Evolutionary conservation across 2,888 invertebrate species (phyloP).

Genomic region (Bibio marci): DNA sequence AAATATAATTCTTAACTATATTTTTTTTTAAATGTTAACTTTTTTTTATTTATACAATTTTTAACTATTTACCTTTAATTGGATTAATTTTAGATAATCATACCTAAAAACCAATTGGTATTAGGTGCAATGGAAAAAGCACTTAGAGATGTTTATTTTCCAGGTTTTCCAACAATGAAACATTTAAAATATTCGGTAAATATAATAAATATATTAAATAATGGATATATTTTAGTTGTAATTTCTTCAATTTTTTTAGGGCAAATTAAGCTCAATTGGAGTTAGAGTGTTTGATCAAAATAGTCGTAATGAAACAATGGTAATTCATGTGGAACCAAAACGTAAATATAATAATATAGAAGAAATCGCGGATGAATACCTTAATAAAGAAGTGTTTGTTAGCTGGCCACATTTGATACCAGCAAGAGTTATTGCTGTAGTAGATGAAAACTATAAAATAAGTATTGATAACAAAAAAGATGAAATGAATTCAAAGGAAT

Average conservation of each 20-base stretch:
- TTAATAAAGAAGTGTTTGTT: conserved; percentile 63
- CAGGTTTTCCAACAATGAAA: conserved; percentile 85
- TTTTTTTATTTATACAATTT: too few species aligned
- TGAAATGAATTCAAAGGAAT: background rate
- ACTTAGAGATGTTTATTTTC: conserved; percentile 51
- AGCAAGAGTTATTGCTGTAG: conserved; percentile 42
- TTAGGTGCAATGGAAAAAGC: conserved; percentile 57
- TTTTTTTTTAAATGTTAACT: too few species aligned
- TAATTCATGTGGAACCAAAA: conserved; percentile 43
- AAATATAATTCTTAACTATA: too few species aligned
- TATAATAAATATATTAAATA: conserved; percentile 12
- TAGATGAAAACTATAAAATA: conserved; percentile 11
- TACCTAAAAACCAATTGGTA: conserved; percentile 38
- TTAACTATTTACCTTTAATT: too few species aligned
- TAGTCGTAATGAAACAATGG: conserved; percentile 67
- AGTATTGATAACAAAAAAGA: background rate
- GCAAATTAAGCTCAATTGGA: conserved; percentile 41
- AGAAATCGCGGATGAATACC: conserved; percentile 38
- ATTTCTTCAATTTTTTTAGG: too few species aligned
- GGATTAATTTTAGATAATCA: conserved; percentile 20
- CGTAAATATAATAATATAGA: conserved; percentile 22
- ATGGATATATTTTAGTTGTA: background rate
- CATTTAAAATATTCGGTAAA: conserved; percentile 63
- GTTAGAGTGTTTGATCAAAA: conserved; percentile 81
- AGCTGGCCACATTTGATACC: conserved; percentile 89